Evolutionary conservation across 2,113 vertebrate species (phyloP).

Genomic region (Sminthopsis crassicaudata): DNA sequence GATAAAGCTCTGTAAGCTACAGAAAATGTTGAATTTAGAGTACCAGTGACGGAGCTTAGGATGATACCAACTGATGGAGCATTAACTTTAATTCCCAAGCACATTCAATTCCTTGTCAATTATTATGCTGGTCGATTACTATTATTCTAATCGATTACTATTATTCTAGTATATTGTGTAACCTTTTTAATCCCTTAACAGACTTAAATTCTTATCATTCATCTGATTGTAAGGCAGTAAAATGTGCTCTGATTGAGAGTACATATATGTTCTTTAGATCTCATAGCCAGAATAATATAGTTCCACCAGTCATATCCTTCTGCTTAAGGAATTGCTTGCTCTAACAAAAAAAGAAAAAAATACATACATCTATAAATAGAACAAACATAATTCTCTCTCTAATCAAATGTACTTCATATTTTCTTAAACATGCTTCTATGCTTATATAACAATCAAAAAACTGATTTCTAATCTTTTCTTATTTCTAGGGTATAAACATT

Average conservation of each 20-base stretch:
- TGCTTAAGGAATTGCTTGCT: background rate
- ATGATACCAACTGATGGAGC: background rate
- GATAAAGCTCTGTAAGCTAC: background rate
- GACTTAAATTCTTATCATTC: background rate
- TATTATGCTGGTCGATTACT: background rate
- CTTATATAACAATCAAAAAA: background rate
- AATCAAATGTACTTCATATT: background rate
- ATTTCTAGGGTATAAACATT: background rate
- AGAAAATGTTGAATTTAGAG: constrained; percentile 5
- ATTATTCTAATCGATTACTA: background rate
- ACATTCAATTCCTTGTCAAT: background rate
- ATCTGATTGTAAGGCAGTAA: constrained; percentile 1
- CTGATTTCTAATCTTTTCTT: background rate
- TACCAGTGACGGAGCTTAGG: background rate
- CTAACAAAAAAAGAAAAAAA: constrained; percentile 29
- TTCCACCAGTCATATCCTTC: background rate
- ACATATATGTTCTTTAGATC: constrained; percentile 21
- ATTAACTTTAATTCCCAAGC: constrained; percentile 2
- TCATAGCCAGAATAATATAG: background rate
- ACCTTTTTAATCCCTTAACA: background rate
- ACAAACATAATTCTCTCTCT: background rate
- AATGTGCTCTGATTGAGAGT: constrained; percentile 9
- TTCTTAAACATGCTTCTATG: background rate
- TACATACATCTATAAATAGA: constrained; percentile 11
- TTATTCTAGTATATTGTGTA: background rate